These are phyloP conservation scores for Chloroceryle amazona DNA, from an alignment of 2,797 vertebrate species.

Conservation along the genomic window DNA sequence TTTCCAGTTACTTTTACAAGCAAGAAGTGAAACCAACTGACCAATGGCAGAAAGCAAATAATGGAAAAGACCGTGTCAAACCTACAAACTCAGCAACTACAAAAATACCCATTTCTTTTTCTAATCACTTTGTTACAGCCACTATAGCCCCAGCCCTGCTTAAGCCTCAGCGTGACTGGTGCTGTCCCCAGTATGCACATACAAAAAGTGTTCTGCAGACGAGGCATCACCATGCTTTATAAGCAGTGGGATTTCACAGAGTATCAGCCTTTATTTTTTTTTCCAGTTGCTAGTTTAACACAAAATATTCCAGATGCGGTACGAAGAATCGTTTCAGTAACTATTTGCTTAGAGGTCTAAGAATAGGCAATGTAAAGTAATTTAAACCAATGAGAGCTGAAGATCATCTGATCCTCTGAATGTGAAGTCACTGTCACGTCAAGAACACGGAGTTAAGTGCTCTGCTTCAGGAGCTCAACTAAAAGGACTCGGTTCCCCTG, in stretches of 20 bases:
- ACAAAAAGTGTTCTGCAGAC: neutral
- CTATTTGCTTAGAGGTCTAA: neutral
- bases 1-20: neutral
- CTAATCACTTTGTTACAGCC: neutral
- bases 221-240: neutral
- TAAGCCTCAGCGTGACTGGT: neutral
- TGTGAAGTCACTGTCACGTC: neutral
- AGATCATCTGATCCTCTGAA: neutral
- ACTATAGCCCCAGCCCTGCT: neutral
- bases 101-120: neutral
- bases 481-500: neutral
- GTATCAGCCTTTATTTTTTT: neutral
- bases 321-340: fast-evolving
- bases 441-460: neutral
- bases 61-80: neutral
- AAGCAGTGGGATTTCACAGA: neutral
- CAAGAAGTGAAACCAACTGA: neutral
- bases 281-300: neutral
- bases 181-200: fast-evolving
- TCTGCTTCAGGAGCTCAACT: neutral
- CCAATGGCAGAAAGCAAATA: neutral
- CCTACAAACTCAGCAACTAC: neutral
- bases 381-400: neutral
- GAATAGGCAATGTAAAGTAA: neutral
- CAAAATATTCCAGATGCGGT: neutral